Percentiles rank a stretch among this genome's conserved stretches.
Evolutionary conservation across 2,797 vertebrate genomes (phyloP).

Genomic region (Antrozous pallidus): DNA sequence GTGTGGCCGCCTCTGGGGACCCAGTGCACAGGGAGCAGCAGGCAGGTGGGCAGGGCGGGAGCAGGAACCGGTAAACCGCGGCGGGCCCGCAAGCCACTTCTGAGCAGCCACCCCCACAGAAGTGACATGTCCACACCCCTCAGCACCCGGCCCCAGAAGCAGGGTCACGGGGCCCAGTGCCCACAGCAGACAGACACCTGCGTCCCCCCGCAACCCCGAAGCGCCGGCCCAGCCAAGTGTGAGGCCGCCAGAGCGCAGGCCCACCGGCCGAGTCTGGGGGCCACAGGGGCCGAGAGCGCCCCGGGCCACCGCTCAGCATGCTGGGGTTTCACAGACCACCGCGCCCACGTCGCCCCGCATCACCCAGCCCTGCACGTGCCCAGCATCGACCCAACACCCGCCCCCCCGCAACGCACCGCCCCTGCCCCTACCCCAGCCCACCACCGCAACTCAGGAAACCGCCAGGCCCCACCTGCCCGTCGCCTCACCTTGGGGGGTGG

Average conservation of each 20-base stretch:
- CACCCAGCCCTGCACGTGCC: accelerated
- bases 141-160: accelerated
- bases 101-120: accelerated
- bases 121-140: accelerated
- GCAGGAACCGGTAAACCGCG: accelerated
- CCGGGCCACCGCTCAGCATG: too few species aligned
- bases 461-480: background rate
- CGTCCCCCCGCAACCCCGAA: too few species aligned
- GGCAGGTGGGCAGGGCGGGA: accelerated
- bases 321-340: background rate
- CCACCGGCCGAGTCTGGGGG: too few species aligned
- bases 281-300: too few species aligned
- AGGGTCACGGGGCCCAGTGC: accelerated
- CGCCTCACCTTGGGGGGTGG: background rate
- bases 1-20: accelerated
- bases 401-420: too few species aligned
- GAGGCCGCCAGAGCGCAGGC: too few species aligned
- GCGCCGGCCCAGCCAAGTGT: too few species aligned
- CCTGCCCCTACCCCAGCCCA: background rate
- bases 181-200: too few species aligned
- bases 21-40: accelerated
- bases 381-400: too few species aligned
- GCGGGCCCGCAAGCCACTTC: accelerated
- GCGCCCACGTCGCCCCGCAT: background rate
- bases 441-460: too few species aligned